Evolutionary conservation across 2,888 invertebrate species (phyloP).

Genomic region (Isotomurus palustris): DNA sequence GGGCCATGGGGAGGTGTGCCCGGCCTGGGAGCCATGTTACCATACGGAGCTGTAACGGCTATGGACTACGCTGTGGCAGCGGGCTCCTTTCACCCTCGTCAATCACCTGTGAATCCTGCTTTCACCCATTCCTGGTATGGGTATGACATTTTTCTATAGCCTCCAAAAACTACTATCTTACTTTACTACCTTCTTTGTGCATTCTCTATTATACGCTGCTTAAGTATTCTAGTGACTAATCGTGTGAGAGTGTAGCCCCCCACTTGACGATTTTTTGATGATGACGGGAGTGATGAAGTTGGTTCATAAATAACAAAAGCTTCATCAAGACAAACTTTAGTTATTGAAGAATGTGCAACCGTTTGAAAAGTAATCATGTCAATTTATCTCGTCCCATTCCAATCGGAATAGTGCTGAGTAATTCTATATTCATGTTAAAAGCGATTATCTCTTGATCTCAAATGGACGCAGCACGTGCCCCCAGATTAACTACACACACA

Average conservation of each 20-base stretch:
- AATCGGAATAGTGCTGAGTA: constrained; percentile 11
- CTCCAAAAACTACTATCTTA: too few relatives aligned
- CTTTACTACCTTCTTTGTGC: too few relatives aligned
- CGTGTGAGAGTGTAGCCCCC: too few relatives aligned
- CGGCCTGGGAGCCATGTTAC: constrained; percentile 48
- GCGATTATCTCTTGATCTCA: background rate
- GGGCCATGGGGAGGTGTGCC: constrained; percentile 46
- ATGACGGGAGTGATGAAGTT: too few relatives aligned
- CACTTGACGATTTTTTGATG: too few relatives aligned
- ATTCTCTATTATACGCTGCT: too few relatives aligned
- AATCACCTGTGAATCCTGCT: constrained; percentile 58
- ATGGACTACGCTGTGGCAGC: constrained; percentile 60
- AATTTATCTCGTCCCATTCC: constrained; percentile 14
- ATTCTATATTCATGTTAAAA: constrained; percentile 2
- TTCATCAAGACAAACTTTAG: too few relatives aligned
- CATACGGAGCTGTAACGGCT: constrained; percentile 58
- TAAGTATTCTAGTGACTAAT: too few relatives aligned
- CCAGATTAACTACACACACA: too few relatives aligned
- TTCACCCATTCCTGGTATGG: constrained; percentile 93
- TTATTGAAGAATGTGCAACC: too few relatives aligned
- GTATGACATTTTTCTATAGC: background rate
- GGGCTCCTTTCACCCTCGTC: constrained; percentile 53
- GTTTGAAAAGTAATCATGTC: constrained; percentile 7
- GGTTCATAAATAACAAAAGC: too few relatives aligned
- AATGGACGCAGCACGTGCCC: constrained; percentile 3